Evolutionary conservation across 2,113 vertebrate species (phyloP).

Genomic region (Pavo muticus): DNA sequence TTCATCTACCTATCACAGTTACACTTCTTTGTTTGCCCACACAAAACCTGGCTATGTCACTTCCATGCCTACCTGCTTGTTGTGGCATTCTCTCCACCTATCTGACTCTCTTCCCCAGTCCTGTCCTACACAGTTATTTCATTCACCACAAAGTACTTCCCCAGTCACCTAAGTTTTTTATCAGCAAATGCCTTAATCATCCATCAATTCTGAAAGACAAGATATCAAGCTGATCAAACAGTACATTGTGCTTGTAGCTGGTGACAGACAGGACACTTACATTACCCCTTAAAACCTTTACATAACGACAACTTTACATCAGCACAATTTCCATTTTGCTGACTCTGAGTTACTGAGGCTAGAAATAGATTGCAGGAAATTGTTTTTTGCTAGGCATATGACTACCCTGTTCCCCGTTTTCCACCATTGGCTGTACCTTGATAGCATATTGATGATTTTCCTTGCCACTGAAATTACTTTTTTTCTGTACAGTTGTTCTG

Average conservation of each 20-base stretch:
- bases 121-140: background rate
- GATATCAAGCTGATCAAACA: background rate
- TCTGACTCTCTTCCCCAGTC: background rate
- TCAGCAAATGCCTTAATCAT: background rate
- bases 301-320: background rate
- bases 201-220: background rate
- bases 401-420: background rate
- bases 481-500: background rate
- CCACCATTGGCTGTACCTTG: background rate
- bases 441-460: background rate
- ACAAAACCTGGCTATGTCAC: background rate
- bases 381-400: background rate
- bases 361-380: background rate
- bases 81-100: background rate
- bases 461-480: background rate
- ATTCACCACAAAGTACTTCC: background rate
- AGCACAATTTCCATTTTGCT: background rate
- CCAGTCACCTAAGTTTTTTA: background rate
- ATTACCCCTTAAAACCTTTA: background rate
- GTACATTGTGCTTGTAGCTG: background rate
- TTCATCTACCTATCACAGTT: background rate
- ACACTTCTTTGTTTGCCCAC: background rate
- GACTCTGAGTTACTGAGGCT: background rate
- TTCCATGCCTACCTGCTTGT: background rate
- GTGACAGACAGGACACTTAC: background rate